Conservation (phyloP, 2,113 vertebrate genomes). For the Malaclemys terrapin region DNA sequence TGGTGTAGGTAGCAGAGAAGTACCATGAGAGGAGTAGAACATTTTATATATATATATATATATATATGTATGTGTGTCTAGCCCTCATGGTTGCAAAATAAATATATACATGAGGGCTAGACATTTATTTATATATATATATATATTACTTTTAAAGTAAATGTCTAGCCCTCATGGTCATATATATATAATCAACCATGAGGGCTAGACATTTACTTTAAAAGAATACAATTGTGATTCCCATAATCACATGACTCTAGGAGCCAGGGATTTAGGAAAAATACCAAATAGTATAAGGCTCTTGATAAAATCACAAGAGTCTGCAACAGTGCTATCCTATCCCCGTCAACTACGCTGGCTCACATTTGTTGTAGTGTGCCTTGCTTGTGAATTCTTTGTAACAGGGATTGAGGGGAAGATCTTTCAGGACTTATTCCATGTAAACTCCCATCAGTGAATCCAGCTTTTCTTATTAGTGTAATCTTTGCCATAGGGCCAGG, state of each 20-base stretch:
- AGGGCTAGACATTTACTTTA: not conserved
- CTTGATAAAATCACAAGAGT: no score
- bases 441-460: not conserved
- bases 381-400: not conserved
- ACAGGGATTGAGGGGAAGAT: fast-evolving
- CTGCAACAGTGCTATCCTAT: fast-evolving
- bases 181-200: no score
- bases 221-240: not conserved
- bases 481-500: not conserved
- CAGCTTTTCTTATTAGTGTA: not conserved
- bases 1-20: no score
- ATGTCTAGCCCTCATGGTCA: no score
- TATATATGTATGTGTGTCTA: no score
- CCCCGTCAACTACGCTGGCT: fast-evolving
- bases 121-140: no score
- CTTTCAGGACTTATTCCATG: not conserved
- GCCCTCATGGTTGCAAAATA: no score
- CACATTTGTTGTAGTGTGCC: fast-evolving
- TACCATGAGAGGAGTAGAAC: no score
- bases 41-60: no score
- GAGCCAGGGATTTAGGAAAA: not conserved
- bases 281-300: not conserved
- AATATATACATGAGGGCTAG: no score
- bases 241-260: not conserved
- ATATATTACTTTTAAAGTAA: no score